Percentiles rank a stretch among this genome's conserved stretches.
Conservation (phyloP, 2,888 invertebrate species). For the Hypsopygia costalis region DNA sequence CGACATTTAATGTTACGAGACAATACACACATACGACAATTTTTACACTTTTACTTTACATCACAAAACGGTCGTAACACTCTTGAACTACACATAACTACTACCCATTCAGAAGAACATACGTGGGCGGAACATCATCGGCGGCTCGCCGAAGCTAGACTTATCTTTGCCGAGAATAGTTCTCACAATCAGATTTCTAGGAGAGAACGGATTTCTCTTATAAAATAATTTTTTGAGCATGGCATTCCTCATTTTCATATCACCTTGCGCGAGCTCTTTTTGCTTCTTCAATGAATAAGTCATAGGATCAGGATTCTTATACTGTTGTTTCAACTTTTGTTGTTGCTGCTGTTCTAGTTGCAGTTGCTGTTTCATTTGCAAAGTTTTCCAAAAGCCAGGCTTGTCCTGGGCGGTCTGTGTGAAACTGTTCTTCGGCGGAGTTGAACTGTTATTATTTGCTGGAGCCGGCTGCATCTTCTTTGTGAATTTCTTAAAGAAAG, state of each 20-base stretch:
- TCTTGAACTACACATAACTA: not conserved
- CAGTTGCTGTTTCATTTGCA: conserved; percentile 37
- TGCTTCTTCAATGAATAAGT: conserved; percentile 44
- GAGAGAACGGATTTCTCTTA: conserved; percentile 65
- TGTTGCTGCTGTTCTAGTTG: not conserved
- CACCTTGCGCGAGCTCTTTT: conserved; percentile 46
- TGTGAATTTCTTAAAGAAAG: conserved; percentile 51
- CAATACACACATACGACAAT: conserved; percentile 6
- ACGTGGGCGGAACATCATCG: conserved; percentile 38
- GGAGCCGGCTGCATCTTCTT: conserved; percentile 36
- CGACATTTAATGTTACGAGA: conserved; percentile 14
- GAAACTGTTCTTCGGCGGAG: conserved; percentile 26
- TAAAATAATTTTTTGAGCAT: conserved; percentile 60
- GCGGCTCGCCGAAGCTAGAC: conserved; percentile 49
- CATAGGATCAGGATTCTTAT: conserved; percentile 29
- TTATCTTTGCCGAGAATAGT: conserved; percentile 60
- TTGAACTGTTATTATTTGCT: conserved; percentile 13
- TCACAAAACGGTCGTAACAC: not conserved
- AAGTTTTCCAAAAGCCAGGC: conserved; percentile 42
- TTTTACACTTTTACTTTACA: not conserved
- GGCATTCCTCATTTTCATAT: conserved; percentile 50
- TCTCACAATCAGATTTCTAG: conserved; percentile 52
- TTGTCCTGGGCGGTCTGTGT: conserved; percentile 31
- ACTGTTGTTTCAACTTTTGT: conserved; percentile 19
- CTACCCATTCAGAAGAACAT: conserved; percentile 47